Conservation (phyloP, 2,888 invertebrate genomes). For the Leptinotarsa peninsularis region DNA sequence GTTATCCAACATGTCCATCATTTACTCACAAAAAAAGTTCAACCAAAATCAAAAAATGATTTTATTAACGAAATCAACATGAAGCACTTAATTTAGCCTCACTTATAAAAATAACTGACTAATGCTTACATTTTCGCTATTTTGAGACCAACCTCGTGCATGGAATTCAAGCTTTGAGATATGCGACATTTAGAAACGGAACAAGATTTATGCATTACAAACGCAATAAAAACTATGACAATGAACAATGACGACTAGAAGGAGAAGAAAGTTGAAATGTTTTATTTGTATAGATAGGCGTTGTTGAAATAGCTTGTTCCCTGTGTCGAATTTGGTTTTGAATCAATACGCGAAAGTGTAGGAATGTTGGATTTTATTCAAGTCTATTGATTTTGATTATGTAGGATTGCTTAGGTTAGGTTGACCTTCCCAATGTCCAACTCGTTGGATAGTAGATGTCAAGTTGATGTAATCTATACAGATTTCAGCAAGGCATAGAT, state of each 20-base stretch:
- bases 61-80: too few species aligned
- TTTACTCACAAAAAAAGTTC: too few species aligned
- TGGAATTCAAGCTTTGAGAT: slow-evolving; percentile 14
- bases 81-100: too few species aligned
- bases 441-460: too few species aligned
- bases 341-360: not conserved
- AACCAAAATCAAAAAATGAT: too few species aligned
- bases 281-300: not conserved
- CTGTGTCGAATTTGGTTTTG: not conserved
- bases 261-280: slow-evolving; percentile 33
- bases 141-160: slow-evolving; percentile 4
- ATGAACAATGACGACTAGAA: slow-evolving; percentile 30
- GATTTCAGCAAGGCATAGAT: too few species aligned
- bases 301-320: not conserved
- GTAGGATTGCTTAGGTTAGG: not conserved
- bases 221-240: slow-evolving; percentile 33
- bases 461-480: too few species aligned
- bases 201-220: slow-evolving; percentile 34
- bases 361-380: not conserved
- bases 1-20: too few species aligned
- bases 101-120: too few species aligned
- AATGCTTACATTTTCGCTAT: not conserved
- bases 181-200: slow-evolving; percentile 26
- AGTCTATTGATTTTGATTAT: too few species aligned
- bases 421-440: too few species aligned